Conservation (phyloP, 2,888 invertebrate genomes). For the Epicampocera succincta region DNA sequence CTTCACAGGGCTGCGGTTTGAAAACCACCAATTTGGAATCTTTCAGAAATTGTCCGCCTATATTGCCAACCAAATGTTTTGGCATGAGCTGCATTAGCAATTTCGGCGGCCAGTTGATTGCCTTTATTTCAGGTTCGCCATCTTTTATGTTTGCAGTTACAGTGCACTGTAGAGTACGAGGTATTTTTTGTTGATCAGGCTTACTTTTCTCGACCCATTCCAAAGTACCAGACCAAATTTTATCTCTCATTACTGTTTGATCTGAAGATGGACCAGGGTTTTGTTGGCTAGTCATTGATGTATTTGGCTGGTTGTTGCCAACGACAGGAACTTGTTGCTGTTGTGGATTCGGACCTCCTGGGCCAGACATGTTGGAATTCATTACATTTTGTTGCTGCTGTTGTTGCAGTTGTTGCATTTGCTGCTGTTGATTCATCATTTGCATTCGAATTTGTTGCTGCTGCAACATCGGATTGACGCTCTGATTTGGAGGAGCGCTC, state of each 20-base stretch:
- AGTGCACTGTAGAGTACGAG: constrained; percentile 89
- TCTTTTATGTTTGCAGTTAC: constrained; percentile 88
- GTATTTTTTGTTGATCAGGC: constrained; percentile 89
- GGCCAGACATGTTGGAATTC: constrained; percentile 74
- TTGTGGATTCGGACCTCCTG: constrained; percentile 75
- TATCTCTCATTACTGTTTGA: constrained; percentile 74
- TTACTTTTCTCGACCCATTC: constrained; percentile 97
- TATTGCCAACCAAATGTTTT: constrained; percentile 93
- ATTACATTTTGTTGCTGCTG: constrained; percentile 75
- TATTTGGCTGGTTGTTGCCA: constrained; percentile 70
- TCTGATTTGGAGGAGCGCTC: constrained; percentile 83
- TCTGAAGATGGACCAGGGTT: constrained; percentile 68
- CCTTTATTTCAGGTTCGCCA: constrained; percentile 94
- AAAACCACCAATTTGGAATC: constrained; percentile 96
- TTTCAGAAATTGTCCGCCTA: constrained; percentile 93
- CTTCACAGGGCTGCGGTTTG: constrained; percentile 92
- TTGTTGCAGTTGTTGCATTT: constrained; percentile 76
- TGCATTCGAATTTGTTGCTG: constrained; percentile 78
- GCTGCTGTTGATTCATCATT: constrained; percentile 81
- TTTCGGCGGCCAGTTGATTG: constrained; percentile 96
- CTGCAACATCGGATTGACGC: constrained; percentile 76
- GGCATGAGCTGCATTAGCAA: constrained; percentile 97
- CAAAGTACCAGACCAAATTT: constrained; percentile 90
- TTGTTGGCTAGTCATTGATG: constrained; percentile 66
- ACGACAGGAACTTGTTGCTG: constrained; percentile 72